Evolutionary conservation across 2,113 vertebrate species (phyloP), one percentile per base, ranked within the genome.

Genomic region (Nycticorax nycticorax): DNA sequence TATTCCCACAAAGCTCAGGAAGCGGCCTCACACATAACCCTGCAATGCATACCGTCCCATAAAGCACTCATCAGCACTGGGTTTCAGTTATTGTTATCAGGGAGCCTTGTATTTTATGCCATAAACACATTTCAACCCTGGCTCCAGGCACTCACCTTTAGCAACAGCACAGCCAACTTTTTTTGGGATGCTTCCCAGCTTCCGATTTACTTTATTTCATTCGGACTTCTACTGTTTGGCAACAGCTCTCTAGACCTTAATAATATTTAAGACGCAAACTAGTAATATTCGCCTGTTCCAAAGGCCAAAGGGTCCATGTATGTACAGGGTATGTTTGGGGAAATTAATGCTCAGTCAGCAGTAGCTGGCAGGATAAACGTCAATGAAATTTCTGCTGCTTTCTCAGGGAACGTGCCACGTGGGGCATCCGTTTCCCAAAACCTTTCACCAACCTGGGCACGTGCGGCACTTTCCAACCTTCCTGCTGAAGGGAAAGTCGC

Each of bases 371-470:
- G 67, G 80, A 95, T 63, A 94, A 96, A 66, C 14, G 2, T 88
- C 63, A 93, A 55, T 85, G 71, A 93, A 85, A 94, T 86, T 89
- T 79, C 52, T 95, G 35, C 64, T 88, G 56, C 89, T 91, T 80
- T 94, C 77, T 88, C n/a, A 56, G 74, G 41, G 69, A 94, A 91
- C 64, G 37, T 86, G 72, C 59, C 71, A 88, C 62, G 37, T 55
- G 76, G 19, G 57, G 67, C 68, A 89, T 88, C 75, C 32, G 13
- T 88, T 97, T 94, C 96, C 95, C 94, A 91, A 97, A 85, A 88
- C 77, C 71, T 94, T 88, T 85, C 92, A 76, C 62, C 79, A 90
- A 74, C 43, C 22, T 91, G 77, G 84, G 80, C 76, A 94, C 8
- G 10, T 82, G 53, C 10, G 8, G 63, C 75, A 93, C 83, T 95